These are phyloP conservation scores for Electrophaes corylata DNA, from an alignment of 2,888 invertebrate genomes.

Conservation along the genomic window DNA sequence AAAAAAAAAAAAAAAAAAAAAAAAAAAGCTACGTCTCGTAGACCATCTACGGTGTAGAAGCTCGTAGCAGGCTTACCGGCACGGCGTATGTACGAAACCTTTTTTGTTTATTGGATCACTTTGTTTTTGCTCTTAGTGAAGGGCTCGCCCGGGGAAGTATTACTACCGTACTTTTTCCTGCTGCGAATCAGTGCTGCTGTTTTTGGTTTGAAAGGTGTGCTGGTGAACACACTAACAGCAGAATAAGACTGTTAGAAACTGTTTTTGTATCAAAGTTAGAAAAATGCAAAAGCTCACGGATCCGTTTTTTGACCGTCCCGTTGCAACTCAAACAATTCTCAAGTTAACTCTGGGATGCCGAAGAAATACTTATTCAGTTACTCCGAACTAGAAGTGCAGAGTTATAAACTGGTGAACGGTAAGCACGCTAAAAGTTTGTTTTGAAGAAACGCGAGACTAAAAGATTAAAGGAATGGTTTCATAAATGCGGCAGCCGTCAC, in stretches of 20 bases:
- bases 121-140: too few species aligned
- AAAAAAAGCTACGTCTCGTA: background rate
- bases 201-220: too few species aligned
- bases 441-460: conserved; percentile 3
- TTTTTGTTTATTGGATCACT: too few species aligned
- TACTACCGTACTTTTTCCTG: too few species aligned
- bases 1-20: background rate
- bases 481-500: background rate
- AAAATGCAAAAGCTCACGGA: background rate
- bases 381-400: conserved; percentile 16
- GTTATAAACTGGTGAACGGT: conserved; percentile 15
- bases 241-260: too few species aligned
- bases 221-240: too few species aligned
- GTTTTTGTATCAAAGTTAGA: background rate
- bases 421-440: conserved; percentile 15
- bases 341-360: conserved; percentile 24
- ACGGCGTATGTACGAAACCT: background rate
- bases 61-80: background rate
- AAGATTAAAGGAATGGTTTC: background rate
- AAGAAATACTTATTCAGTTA: conserved; percentile 26
- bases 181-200: too few species aligned
- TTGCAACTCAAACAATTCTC: background rate
- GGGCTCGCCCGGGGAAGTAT: too few species aligned
- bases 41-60: conserved; percentile 9
- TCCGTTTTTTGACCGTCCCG: conserved; percentile 10